Base-by-base conservation (phyloP, 2,113 vertebrate species). In the Hippolais icterina region DNA sequence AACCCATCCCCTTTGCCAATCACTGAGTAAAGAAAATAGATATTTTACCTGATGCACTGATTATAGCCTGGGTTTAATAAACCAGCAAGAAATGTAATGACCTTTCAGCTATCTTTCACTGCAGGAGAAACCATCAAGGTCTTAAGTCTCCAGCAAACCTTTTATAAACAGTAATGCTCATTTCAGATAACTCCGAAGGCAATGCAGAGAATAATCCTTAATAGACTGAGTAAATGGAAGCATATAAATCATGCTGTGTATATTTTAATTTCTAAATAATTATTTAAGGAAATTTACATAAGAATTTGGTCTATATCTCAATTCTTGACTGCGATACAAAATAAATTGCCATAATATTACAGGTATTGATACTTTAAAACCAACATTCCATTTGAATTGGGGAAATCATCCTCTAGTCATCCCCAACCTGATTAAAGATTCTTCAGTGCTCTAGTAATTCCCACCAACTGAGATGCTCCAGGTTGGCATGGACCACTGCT, bases 71-170 rank as follows among this genome's bases (percentile, higher is more conserved):
- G 28, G 22, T 96, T 98, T 97, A 93, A 95, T 86, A 95, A 95
- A 97, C 77, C 89, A 96, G 83, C 85, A 94, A 97, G 96, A 89
- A 87, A 94, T 86, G 42, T 87, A 97, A 97, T 91, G 97, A 96
- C 92, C 93, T 97, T 92, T 90, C 71, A 64, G 69, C 25, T 95
- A 64, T 82, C 75, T 77, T 95, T 91, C 93, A 84, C 89, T 95
- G 88, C 74, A 95, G 44, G 46, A 97, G 83, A 96, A 94, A 87
- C 42, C 87, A 95, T 91, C 65, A 94, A 84, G 66, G 74, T 64
- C 76, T 92, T 84, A 83, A 65, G 66, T 75, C 66, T 95, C 88
- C 95, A 97, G 41, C 47, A 84, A 60, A 94, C 42, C 79, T 93
- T 95, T 94, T 86, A 92, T 78, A 97, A 97, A 90, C 22, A 80